Evolutionary conservation across 2,797 vertebrate species (phyloP).

Genomic region (Anabas testudineus): DNA sequence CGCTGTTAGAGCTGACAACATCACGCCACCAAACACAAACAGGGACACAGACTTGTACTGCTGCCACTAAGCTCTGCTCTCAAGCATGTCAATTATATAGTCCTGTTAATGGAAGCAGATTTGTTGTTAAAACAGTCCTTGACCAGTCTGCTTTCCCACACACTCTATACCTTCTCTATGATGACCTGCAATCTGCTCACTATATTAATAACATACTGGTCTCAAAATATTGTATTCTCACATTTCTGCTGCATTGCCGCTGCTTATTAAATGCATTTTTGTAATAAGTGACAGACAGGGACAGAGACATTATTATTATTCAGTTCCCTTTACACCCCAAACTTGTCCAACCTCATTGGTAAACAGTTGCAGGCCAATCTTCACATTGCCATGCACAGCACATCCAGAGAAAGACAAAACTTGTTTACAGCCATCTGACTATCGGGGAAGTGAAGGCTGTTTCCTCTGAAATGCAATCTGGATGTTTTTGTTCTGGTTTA

Average conservation of each 20-base stretch:
- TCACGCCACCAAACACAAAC: constrained; percentile 21
- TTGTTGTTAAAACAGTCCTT: constrained; percentile 24
- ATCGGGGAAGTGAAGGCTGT: constrained; percentile 37
- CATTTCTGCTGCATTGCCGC: not conserved
- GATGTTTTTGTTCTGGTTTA: constrained; percentile 55
- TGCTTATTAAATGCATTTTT: constrained; percentile 3
- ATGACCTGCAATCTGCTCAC: constrained; percentile 21
- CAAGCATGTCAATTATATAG: constrained; percentile 7
- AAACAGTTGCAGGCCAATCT: constrained; percentile 4
- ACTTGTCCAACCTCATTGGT: constrained; percentile 2
- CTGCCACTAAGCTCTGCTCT: constrained; percentile 18
- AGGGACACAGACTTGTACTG: not conserved
- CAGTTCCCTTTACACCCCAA: constrained; percentile 5
- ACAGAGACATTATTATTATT: not conserved
- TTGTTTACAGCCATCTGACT: constrained; percentile 31
- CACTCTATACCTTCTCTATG: not conserved
- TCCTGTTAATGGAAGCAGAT: constrained; percentile 15
- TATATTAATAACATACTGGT: constrained; percentile 12
- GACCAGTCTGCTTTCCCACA: constrained; percentile 23
- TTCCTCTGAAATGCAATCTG: constrained; percentile 57
- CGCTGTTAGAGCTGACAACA: constrained; percentile 52
- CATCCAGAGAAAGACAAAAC: constrained; percentile 30
- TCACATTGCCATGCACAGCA: constrained; percentile 23
- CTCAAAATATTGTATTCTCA: not conserved
- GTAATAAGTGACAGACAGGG: not conserved